Conservation (phyloP, 2,113 vertebrate species). For the Macrotis lagotis region DNA sequence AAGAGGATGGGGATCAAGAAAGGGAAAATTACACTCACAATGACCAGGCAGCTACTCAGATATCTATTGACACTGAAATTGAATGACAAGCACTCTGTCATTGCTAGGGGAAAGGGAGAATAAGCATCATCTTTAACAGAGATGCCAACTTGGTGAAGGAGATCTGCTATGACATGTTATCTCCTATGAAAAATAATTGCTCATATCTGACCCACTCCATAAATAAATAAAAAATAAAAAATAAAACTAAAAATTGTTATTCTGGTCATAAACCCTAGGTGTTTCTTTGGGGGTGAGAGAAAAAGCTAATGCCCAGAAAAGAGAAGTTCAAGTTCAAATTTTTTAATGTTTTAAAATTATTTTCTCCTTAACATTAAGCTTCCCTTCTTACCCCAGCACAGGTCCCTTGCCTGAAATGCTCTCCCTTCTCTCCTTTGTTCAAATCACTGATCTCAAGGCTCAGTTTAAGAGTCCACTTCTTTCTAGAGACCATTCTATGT, state of each 20-base stretch:
- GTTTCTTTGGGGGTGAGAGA: not conserved
- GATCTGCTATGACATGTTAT: conserved; percentile 50
- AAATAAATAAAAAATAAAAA: too few species aligned
- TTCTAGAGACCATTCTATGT: not conserved
- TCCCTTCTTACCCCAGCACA: too few species aligned
- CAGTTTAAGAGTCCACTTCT: not conserved
- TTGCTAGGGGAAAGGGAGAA: conserved; percentile 53
- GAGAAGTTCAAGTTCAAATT: not conserved
- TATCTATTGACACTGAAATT: conserved; percentile 50
- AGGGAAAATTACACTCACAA: conserved; percentile 60
- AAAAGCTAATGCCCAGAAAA: not conserved
- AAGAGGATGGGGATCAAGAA: conserved; percentile 48
- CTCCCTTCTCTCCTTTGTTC: not conserved
- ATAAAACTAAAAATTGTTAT: conserved; percentile 45
- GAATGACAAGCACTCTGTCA: conserved; percentile 55
- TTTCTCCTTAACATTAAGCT: not conserved
- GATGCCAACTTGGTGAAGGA: conserved; percentile 57
- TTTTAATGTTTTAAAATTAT: not conserved
- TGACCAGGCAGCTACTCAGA: conserved; percentile 57
- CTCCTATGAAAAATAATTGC: conserved; percentile 43
- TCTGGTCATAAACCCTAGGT: not conserved
- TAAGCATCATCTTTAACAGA: conserved; percentile 74
- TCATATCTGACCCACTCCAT: conserved; percentile 44
- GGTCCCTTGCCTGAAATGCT: not conserved
- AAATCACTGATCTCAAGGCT: not conserved